Evolutionary conservation across 2,113 vertebrate genomes (phyloP).

Genomic region (Hydrolagus affinis): DNA sequence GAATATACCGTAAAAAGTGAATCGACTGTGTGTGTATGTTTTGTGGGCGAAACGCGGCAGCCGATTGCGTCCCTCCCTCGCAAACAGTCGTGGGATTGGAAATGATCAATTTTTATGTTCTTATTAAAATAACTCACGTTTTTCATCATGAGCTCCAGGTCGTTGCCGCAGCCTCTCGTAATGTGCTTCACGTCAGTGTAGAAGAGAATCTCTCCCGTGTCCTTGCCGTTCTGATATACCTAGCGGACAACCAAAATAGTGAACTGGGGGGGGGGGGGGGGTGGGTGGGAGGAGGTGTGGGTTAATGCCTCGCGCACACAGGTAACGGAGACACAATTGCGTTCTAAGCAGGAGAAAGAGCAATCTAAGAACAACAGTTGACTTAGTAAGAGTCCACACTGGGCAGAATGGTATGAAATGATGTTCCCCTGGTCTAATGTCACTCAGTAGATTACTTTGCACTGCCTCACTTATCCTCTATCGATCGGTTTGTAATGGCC

Average conservation of each 20-base stretch:
- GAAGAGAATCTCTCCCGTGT: constrained; percentile 36
- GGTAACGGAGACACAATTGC: no score
- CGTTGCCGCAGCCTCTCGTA: constrained; percentile 33
- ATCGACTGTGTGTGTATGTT: no score
- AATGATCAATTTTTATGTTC: background rate
- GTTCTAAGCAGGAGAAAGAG: background rate
- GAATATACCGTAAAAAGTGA: no score
- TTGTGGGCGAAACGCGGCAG: background rate
- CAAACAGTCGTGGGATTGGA: background rate
- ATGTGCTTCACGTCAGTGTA: constrained; percentile 39
- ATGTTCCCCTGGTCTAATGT: background rate
- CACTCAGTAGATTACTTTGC: background rate
- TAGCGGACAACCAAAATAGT: constrained; percentile 24
- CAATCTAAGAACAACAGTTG: background rate
- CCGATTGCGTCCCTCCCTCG: background rate
- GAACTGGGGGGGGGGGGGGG: no score
- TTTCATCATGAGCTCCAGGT: constrained; percentile 28
- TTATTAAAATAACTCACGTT: constrained; percentile 35
- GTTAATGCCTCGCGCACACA: background rate
- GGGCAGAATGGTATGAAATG: background rate
- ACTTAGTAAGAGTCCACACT: background rate
- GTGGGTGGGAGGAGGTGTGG: no score
- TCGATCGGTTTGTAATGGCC: background rate
- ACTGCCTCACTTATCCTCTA: background rate
- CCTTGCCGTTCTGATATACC: constrained; percentile 42